phyloP scores from a whole-genome alignment of 2,888 invertebrate genomes.

The Euproctis similis region DNA sequence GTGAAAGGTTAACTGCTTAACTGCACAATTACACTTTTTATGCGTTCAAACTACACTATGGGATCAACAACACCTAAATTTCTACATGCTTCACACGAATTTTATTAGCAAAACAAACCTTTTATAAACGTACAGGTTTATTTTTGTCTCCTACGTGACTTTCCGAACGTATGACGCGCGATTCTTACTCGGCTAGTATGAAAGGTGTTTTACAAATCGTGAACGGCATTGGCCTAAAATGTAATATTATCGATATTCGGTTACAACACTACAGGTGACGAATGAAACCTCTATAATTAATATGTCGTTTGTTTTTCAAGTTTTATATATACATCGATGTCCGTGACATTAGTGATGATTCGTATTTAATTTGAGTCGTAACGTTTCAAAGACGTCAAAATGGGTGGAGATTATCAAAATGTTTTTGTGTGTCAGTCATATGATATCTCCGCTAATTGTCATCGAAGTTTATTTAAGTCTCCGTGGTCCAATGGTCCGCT shows the following conservation, averaged over 20 bases:
- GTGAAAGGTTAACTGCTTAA: slow-evolving; percentile 8
- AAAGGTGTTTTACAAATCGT: slow-evolving; percentile 14
- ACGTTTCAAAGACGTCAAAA: too few relatives aligned
- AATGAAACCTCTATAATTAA: slow-evolving; percentile 30
- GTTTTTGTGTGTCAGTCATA: too few relatives aligned
- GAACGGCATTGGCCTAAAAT: slow-evolving; percentile 57
- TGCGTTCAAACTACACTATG: background rate
- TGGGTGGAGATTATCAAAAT: too few relatives aligned
- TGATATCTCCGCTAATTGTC: too few relatives aligned
- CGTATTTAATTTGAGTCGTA: background rate
- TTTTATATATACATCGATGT: slow-evolving; percentile 21
- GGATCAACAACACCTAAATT: slow-evolving; percentile 1
- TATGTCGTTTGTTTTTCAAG: slow-evolving; percentile 32
- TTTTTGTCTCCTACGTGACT: slow-evolving; percentile 5
- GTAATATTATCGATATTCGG: slow-evolving; percentile 50
- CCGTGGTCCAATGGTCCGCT: too few relatives aligned
- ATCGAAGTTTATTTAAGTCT: too few relatives aligned
- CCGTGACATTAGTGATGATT: slow-evolving; percentile 38
- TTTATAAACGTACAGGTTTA: background rate
- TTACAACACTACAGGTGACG: slow-evolving; percentile 55
- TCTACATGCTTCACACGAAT: background rate
- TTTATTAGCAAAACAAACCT: too few relatives aligned
- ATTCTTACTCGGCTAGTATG: slow-evolving; percentile 5
- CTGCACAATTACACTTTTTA: slow-evolving; percentile 6
- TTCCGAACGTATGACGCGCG: slow-evolving; percentile 5